Evolutionary conservation across 1,140 invertebrate species (phyloP), one percentile per base, ranked within the genome.

Genomic region (Neotoxoptera formosana): DNA sequence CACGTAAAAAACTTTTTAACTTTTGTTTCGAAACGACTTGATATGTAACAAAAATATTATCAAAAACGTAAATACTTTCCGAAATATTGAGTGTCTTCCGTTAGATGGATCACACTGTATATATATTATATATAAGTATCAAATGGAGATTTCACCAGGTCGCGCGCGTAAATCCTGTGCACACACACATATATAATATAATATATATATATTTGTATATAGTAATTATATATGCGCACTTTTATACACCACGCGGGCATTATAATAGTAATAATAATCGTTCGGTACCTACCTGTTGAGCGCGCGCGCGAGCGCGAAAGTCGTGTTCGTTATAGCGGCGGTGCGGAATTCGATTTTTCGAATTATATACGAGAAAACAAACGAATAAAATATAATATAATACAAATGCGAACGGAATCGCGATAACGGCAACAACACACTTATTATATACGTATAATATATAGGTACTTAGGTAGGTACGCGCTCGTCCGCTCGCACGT

Each of bases 251-350:
- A 41, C 41, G 41, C 41, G 41, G 41, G 41, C 41, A 41, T 41
- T 41, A 41, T 2, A 41, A 41, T 41, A 41, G 41, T 41, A 41
- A 60, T 17, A n/a, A 20, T 17, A 76, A 76, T n/a, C 60, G 30
- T n/a, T 76, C n/a, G n/a, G 17, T n/a, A n/a, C 30, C 60, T 2
- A 76, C 30, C 60, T 1, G 60, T 76, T 76, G 60, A 25, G n/a
- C 30, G 30, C n/a, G n/a, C n/a, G n/a, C n/a, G n/a, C n/a, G 60
- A 67, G n/a, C 60, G 60, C 30, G 60, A 76, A 76, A 76, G 60
- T n/a, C 60, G 60, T 76, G 60, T 76, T 76, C 60, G 60, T 76
- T 76, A n/a, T n/a, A 76, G 60, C 60, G 60, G 60, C 60, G 60
- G 60, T 76, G n/a, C n/a, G 60, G 60, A 76, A 76, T 76, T 76